Conservation (phyloP, 2,113 vertebrate genomes). For the Illadopsis cleaveri region DNA sequence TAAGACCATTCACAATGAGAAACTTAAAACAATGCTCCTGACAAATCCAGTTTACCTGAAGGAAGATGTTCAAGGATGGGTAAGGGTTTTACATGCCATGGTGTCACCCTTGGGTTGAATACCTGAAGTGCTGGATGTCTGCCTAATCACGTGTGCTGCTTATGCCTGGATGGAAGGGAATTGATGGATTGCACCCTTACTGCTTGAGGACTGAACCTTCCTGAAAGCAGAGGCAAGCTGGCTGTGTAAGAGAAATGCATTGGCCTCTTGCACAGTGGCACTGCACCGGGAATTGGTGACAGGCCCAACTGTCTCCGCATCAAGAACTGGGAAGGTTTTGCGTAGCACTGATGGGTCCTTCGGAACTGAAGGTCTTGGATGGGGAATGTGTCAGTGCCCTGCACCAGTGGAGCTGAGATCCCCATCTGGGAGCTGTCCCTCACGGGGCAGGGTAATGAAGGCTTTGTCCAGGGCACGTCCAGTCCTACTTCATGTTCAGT, state of each 20-base stretch:
- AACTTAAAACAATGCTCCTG: neutral
- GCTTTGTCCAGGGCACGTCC: neutral
- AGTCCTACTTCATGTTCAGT: accelerated
- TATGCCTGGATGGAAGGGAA: neutral
- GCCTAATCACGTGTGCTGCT: neutral
- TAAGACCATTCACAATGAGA: neutral
- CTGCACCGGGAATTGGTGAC: accelerated
- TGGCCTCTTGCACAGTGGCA: neutral
- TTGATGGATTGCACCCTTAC: neutral
- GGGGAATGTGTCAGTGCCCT: neutral
- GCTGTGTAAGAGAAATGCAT: neutral
- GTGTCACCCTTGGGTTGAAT: neutral
- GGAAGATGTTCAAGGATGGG: neutral
- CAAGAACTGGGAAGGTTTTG: neutral
- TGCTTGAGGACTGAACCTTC: neutral
- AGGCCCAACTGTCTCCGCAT: neutral
- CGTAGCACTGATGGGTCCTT: accelerated
- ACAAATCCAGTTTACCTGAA: neutral
- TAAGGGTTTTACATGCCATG: accelerated
- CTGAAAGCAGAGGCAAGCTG: neutral
- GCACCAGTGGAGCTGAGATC: neutral
- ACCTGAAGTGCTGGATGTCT: neutral
- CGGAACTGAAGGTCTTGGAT: neutral
- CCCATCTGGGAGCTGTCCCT: accelerated
- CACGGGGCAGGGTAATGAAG: too few species aligned